Evolutionary conservation across 2,797 vertebrate genomes (phyloP), one percentile per base, ranked within the genome.

Genomic region (Pseudochaenichthys georgianus): DNA sequence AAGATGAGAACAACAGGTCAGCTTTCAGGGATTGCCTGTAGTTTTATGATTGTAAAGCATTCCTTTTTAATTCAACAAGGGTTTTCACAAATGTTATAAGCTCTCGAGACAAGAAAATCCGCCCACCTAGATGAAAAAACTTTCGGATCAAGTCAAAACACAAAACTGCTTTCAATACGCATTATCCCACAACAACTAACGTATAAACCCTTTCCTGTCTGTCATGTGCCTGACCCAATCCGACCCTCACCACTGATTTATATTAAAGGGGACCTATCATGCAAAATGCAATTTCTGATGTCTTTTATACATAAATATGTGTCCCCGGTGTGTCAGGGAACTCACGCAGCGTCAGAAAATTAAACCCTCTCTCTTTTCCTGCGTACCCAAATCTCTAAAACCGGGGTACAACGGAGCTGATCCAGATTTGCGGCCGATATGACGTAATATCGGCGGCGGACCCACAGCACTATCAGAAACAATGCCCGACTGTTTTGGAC

Each of bases 1-100:
- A 38, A 38, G 34, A 38, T 38, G 34, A 38, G 8, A 38, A 9
- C 34, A 38, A 9, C 1, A 38, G 6, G 34, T 38, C 34, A 38
- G 34, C 34, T 38, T 38, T 38, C 34, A 38, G 34, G 34, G 58
- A 9, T 28, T 64, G 21, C 51, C 41, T 73, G 34, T 6, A 0
- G 13, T 57, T 79, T 57, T 68, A 65, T 59, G 10, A 70, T 52
- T 70, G 31, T 51, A 16, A 63, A 72, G 19, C 6, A 1, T 31
- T 63, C 2, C 13, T 41, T 65, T 64, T 5, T 9, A 41, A 62
- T 46, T 59, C 51, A 31, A 43, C 43, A 50, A 9, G 23, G 17
- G 1, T 23, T 74, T 41, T 15, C 41, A 23, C 23, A 50, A 57
- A 64, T 45, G 45, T 46, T 15, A 31, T 6, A 23, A 31, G 17